phyloP scores from a whole-genome alignment of 2,113 vertebrate species.

The Chionis minor region DNA sequence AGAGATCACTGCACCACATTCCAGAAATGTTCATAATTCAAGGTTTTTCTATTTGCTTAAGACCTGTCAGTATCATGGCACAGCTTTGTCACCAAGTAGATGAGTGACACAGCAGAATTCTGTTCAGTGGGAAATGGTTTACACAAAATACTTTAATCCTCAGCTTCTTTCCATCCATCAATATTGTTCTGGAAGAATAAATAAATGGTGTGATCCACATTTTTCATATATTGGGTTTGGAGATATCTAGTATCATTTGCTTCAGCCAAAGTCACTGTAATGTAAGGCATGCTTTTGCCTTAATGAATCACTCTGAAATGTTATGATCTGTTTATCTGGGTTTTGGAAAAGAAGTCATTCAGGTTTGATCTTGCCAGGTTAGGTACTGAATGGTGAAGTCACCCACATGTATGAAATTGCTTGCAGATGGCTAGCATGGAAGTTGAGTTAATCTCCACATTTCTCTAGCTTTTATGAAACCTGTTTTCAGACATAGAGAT shows the following conservation, averaged over 20 bases:
- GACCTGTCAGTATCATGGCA: neutral
- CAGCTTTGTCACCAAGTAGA: neutral
- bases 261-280: neutral
- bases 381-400: slow-evolving; percentile 17
- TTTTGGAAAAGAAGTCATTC: neutral
- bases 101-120: neutral
- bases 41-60: neutral
- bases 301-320: slow-evolving; percentile 31
- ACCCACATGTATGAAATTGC: slow-evolving; percentile 18
- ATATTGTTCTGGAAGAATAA: neutral
- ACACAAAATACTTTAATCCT: neutral
- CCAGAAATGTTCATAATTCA: neutral
- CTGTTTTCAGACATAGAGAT: neutral
- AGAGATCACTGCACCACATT: neutral
- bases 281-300: neutral
- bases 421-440: slow-evolving; percentile 36
- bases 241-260: neutral
- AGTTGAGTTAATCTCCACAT: neutral
- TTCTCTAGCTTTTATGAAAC: slow-evolving; percentile 34
- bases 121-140: neutral
- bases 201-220: neutral
- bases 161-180: neutral
- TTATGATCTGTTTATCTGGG: slow-evolving; percentile 47
- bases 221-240: neutral
- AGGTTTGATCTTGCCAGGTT: slow-evolving; percentile 4